Percentiles rank a stretch among this genome's conserved stretches.
phyloP scores from a whole-genome alignment of 2,113 vertebrate genomes.

The Cygnus buccinator region DNA sequence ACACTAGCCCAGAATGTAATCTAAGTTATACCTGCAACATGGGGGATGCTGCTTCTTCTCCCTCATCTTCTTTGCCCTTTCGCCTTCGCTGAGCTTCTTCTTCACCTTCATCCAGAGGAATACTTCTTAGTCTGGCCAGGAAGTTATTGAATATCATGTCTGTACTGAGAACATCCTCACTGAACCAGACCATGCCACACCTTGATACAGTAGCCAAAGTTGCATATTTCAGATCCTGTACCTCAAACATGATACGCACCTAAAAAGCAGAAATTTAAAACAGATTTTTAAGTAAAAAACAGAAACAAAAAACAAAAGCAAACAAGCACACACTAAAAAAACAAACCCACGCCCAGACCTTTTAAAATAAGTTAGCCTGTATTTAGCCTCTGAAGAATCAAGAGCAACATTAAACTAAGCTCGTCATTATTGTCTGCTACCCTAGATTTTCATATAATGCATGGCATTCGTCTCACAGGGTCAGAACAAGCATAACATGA shows the following conservation, averaged over 20 bases:
- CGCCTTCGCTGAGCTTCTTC: constrained; percentile 94
- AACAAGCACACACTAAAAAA: neutral
- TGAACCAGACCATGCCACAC: constrained; percentile 99
- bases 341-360: neutral
- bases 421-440: neutral
- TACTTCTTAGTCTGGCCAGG: constrained; percentile 92
- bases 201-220: constrained; percentile 97
- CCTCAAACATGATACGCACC: constrained; percentile 99
- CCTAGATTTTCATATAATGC: neutral
- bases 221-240: constrained; percentile 97
- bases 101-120: constrained; percentile 96
- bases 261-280: constrained; percentile 49
- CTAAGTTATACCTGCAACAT: constrained; percentile 90
- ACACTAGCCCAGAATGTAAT: neutral
- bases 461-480: neutral
- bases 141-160: constrained; percentile 99
- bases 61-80: constrained; percentile 91
- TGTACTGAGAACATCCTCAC: constrained; percentile 96
- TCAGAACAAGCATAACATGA: neutral
- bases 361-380: neutral
- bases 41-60: constrained; percentile 91
- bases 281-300: neutral
- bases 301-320: neutral
- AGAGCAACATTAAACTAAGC: neutral
- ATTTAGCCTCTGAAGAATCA: neutral